Percentiles rank a stretch among this genome's conserved stretches.
Evolutionary conservation across 2,113 vertebrate genomes (phyloP).

Genomic region (Bubo bubo): DNA sequence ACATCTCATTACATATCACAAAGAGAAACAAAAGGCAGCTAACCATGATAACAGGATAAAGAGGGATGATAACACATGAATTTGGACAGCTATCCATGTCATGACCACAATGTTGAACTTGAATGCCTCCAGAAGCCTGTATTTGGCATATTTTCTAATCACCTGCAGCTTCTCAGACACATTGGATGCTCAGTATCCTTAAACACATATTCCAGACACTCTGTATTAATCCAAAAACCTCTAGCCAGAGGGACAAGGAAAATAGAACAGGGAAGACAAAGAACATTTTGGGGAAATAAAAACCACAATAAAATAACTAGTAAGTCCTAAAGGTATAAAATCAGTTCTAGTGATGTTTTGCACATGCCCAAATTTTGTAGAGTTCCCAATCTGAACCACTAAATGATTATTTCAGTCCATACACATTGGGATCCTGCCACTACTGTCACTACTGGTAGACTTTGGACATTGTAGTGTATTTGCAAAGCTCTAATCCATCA

Average conservation of each 20-base stretch:
- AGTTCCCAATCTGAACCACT: not conserved
- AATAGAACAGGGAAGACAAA: not conserved
- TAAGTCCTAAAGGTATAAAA: not conserved
- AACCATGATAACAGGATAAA: not conserved
- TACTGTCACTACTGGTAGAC: not conserved
- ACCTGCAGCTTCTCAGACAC: not conserved
- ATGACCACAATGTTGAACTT: not conserved
- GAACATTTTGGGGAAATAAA: not conserved
- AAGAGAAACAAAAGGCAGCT: not conserved
- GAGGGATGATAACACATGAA: not conserved
- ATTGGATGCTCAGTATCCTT: not conserved
- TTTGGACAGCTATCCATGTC: not conserved
- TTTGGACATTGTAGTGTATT: not conserved
- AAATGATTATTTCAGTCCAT: not conserved
- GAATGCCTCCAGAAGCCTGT: fast-evolving
- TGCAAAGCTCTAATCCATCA: not conserved
- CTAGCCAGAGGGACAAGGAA: not conserved
- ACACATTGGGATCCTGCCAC: fast-evolving
- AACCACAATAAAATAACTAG: not conserved
- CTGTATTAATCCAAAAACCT: not conserved
- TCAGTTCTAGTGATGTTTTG: not conserved
- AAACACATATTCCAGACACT: not conserved
- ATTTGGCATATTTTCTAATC: not conserved
- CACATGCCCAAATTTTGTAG: not conserved
- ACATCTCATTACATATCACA: not conserved